Percentiles rank a stretch among this genome's conserved stretches.
These are phyloP conservation scores for Lemur catta DNA, from an alignment of 2,797 vertebrate genomes.

Conservation along the genomic window DNA sequence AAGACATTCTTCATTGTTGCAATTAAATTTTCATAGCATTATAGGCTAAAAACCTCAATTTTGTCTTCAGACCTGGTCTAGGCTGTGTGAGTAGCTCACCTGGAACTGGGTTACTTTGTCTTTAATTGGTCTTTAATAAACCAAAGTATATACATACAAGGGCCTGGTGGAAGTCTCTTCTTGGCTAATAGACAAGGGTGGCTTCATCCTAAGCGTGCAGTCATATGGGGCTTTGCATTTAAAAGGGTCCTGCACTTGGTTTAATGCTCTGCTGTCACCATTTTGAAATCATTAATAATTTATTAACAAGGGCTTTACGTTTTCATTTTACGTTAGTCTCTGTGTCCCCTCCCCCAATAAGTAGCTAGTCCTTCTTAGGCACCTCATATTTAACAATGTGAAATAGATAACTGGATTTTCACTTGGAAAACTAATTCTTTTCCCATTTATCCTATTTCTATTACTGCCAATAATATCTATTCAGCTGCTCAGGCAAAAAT, in stretches of 20 bases:
- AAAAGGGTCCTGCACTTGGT: background rate
- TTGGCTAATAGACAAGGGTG: background rate
- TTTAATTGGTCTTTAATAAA: background rate
- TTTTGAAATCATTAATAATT: constrained; percentile 1
- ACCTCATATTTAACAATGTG: background rate
- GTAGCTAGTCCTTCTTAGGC: background rate
- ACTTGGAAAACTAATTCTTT: background rate
- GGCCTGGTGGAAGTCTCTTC: background rate
- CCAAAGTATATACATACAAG: background rate
- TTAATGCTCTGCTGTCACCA: background rate
- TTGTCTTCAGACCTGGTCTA: background rate
- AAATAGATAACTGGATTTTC: background rate
- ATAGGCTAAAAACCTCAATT: background rate
- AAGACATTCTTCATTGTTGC: background rate
- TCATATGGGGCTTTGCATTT: background rate
- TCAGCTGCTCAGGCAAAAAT: background rate
- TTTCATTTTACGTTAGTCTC: background rate
- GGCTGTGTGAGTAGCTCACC: background rate
- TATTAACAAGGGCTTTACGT: background rate
- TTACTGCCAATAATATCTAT: background rate
- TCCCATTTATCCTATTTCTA: background rate
- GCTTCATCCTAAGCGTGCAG: background rate
- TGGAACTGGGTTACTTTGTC: background rate
- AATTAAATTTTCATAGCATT: background rate
- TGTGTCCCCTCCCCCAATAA: background rate